Percentiles rank a stretch among this genome's conserved stretches.
Evolutionary conservation across 1,140 invertebrate genomes (phyloP).

Genomic region (Drosophila bocqueti): DNA sequence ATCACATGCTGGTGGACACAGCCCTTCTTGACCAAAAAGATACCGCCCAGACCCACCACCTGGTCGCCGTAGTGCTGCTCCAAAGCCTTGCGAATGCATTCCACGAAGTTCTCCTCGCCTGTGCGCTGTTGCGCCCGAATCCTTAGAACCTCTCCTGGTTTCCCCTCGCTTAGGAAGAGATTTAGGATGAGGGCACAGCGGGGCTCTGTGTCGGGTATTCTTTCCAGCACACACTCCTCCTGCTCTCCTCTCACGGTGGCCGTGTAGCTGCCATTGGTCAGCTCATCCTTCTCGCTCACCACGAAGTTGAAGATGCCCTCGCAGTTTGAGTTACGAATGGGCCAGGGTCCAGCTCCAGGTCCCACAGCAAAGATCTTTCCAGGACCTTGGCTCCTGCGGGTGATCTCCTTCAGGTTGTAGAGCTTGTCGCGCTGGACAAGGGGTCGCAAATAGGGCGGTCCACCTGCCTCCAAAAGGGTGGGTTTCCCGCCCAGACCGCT

Average conservation of each 20-base stretch:
- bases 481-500: slow-evolving; percentile 91
- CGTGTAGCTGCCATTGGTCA: slow-evolving; percentile 87
- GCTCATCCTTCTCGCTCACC: slow-evolving; percentile 86
- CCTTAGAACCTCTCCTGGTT: slow-evolving; percentile 92
- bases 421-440: slow-evolving; percentile 90
- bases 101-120: slow-evolving; percentile 93
- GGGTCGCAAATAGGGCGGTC: slow-evolving; percentile 92
- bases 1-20: slow-evolving; percentile 96
- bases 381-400: slow-evolving; percentile 78
- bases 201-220: slow-evolving; percentile 88
- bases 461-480: slow-evolving; percentile 93
- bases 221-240: slow-evolving; percentile 87
- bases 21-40: slow-evolving; percentile 93
- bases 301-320: slow-evolving; percentile 88
- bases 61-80: slow-evolving; percentile 89
- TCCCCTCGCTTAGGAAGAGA: slow-evolving; percentile 91
- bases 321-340: slow-evolving; percentile 71
- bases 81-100: slow-evolving; percentile 91
- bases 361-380: slow-evolving; percentile 87
- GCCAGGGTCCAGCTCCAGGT: slow-evolving; percentile 94
- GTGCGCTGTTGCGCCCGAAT: slow-evolving; percentile 92
- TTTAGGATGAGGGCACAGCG: slow-evolving; percentile 92
- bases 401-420: slow-evolving; percentile 90
- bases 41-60: slow-evolving; percentile 94
- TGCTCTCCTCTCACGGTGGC: slow-evolving; percentile 86